phyloP scores from a whole-genome alignment of 2,888 invertebrate species.

The Thalpophila matura region DNA sequence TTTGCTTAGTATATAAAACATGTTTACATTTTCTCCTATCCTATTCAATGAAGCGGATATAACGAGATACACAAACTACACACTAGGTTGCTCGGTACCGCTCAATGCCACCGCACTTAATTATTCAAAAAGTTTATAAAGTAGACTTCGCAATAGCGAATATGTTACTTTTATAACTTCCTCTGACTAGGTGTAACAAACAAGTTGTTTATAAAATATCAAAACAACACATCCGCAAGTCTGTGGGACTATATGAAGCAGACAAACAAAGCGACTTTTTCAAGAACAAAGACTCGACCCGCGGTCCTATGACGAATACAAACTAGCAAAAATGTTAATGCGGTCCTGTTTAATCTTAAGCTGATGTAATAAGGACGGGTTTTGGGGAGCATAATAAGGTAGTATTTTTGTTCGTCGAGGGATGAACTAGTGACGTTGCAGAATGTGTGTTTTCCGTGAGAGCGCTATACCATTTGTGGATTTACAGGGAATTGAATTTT shows the following conservation, averaged over 20 bases:
- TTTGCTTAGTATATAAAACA: neutral
- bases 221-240: constrained; percentile 71
- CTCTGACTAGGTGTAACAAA: constrained; percentile 58
- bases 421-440: constrained; percentile 69
- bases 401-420: constrained; percentile 22
- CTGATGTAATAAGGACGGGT: constrained; percentile 44
- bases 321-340: constrained; percentile 63
- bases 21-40: constrained; percentile 2
- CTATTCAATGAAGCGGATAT: constrained; percentile 4
- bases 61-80: constrained; percentile 16
- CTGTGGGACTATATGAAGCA: constrained; percentile 68
- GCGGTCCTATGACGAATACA: constrained; percentile 73
- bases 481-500: constrained; percentile 68
- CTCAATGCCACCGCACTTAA: constrained; percentile 33
- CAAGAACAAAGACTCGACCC: constrained; percentile 78
- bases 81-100: neutral
- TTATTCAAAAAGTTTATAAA: constrained; percentile 46
- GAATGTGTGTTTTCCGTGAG: constrained; percentile 73
- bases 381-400: constrained; percentile 30
- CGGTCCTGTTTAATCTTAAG: constrained; percentile 44
- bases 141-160: constrained; percentile 31
- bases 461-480: constrained; percentile 60
- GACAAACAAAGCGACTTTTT: constrained; percentile 80
- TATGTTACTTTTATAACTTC: constrained; percentile 57
- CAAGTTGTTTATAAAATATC: constrained; percentile 75